Conservation (phyloP, 2,113 vertebrate genomes). For the Dasypus novemcinctus region DNA sequence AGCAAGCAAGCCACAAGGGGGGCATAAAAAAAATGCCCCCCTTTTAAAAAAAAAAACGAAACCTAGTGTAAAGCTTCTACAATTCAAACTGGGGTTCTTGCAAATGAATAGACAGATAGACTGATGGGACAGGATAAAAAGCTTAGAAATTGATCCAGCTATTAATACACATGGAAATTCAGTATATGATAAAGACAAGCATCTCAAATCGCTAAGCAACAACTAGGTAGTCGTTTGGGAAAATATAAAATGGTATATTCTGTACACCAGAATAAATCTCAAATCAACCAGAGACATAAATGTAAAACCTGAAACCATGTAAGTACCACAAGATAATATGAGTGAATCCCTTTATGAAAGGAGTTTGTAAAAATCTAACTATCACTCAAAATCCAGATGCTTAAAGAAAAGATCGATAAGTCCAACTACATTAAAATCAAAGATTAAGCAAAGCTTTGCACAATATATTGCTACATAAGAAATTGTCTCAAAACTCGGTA, state of each 20-base stretch:
- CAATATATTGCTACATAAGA: not conserved
- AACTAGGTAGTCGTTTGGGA: not conserved
- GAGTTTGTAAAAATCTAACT: not conserved
- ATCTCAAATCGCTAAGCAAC: not conserved
- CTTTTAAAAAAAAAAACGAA: no score
- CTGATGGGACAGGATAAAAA: not conserved
- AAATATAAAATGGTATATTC: not conserved
- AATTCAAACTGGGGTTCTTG: slow-evolving; percentile 2
- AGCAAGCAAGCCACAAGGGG: no score
- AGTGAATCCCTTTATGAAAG: not conserved
- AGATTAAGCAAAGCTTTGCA: not conserved
- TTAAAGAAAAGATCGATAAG: not conserved
- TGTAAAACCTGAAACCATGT: not conserved
- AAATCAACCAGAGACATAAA: not conserved
- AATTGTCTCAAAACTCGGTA: not conserved
- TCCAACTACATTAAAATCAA: not conserved
- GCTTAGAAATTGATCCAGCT: not conserved
- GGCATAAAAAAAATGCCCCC: no score
- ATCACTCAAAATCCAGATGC: not conserved
- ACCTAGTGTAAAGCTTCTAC: not conserved
- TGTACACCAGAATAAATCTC: not conserved
- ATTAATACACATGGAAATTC: slow-evolving; percentile 1
- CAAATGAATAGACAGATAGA: not conserved
- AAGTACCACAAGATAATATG: not conserved
- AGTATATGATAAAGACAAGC: not conserved